These are phyloP conservation scores for Pogonophryne albipinna DNA, from an alignment of 2,797 vertebrate genomes.

Conservation along the genomic window DNA sequence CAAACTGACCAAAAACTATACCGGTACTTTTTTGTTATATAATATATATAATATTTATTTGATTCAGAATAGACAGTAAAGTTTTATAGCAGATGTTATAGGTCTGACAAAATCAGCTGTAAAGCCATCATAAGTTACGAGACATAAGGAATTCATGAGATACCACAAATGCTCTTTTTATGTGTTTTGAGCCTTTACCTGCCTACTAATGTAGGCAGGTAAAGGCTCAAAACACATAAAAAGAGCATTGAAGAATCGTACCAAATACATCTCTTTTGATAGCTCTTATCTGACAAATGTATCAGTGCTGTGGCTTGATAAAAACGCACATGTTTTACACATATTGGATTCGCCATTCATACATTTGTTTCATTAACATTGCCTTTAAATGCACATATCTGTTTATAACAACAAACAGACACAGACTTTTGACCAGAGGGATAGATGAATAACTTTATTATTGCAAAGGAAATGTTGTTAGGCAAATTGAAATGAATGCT, in stretches of 20 bases:
- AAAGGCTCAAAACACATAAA: no score
- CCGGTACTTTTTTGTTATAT: no score
- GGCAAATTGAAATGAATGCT: slow-evolving; percentile 36
- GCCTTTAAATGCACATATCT: slow-evolving; percentile 31
- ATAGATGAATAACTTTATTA: slow-evolving; percentile 47
- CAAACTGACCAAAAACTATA: background rate
- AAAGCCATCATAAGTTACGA: background rate
- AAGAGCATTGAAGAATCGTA: background rate
- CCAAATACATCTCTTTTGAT: slow-evolving; percentile 7
- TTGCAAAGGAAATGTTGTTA: slow-evolving; percentile 25
- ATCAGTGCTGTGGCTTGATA: slow-evolving; percentile 23
- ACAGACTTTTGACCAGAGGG: slow-evolving; percentile 38
- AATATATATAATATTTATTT: no score
- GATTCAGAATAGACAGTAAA: no score
- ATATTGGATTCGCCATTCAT: slow-evolving; percentile 12
- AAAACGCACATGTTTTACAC: slow-evolving; percentile 14
- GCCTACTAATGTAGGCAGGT: background rate
- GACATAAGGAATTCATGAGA: slow-evolving; percentile 17
- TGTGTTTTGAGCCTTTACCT: background rate
- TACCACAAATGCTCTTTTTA: slow-evolving; percentile 1
- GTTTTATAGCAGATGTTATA: slow-evolving; percentile 10
- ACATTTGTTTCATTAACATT: slow-evolving; percentile 5
- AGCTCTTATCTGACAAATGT: slow-evolving; percentile 4
- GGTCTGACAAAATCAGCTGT: background rate
- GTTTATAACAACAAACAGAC: slow-evolving; percentile 37